A percentile compares a stretch with the other conserved stretches of the same genome.
These are phyloP conservation scores for Eudyptes chrysolophus DNA, from an alignment of 2,113 vertebrate species.

Conservation along the genomic window DNA sequence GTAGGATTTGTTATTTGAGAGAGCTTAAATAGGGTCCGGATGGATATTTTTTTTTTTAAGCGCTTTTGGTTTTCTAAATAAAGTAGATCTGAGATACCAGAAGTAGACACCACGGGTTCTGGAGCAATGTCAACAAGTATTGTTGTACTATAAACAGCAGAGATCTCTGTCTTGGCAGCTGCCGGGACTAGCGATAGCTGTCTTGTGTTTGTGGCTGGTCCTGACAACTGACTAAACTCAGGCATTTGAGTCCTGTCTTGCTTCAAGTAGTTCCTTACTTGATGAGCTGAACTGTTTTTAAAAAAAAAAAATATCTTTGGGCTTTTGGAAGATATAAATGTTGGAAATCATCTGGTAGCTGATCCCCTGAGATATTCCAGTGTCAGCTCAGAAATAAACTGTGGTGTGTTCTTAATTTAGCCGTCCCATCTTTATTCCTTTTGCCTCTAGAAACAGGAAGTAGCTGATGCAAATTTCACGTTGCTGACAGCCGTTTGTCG, in stretches of 20 bases:
- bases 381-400: slow-evolving; percentile 49
- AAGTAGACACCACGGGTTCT: not conserved
- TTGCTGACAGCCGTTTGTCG: not conserved
- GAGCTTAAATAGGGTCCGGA: not conserved
- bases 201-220: not conserved
- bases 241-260: not conserved
- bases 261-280: not conserved
- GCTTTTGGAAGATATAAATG: not conserved
- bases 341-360: slow-evolving; percentile 17
- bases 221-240: not conserved
- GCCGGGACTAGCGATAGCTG: not conserved
- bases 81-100: not conserved
- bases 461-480: not conserved
- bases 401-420: slow-evolving; percentile 58
- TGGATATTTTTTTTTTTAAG: not conserved
- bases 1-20: not conserved
- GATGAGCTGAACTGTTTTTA: not conserved
- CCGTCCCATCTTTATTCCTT: slow-evolving; percentile 19
- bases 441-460: slow-evolving; percentile 49
- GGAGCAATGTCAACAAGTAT: not conserved
- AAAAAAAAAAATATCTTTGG: not conserved
- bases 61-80: not conserved
- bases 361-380: slow-evolving; percentile 32
- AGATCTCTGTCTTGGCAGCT: slow-evolving; percentile 44
- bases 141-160: slow-evolving; percentile 17